A percentile compares a stretch with the other conserved stretches of the same genome.
Evolutionary conservation across 2,888 invertebrate species (phyloP).

Genomic region (Pyralis farinalis): DNA sequence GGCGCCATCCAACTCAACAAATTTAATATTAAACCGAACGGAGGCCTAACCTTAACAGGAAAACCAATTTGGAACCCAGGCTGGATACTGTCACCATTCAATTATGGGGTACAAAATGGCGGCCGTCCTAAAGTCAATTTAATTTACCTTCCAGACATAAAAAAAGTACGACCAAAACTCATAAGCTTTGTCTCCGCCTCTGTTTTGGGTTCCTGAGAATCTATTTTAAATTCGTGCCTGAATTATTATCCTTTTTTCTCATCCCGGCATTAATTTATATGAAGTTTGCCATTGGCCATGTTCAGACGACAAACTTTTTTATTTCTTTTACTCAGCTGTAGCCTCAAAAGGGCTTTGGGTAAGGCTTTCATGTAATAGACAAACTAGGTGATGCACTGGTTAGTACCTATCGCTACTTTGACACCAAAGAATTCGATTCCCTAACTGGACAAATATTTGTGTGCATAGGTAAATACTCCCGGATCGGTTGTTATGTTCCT

Average conservation of each 20-base stretch:
- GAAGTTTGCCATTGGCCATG: conserved; percentile 14
- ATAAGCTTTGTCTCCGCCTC: conserved; percentile 24
- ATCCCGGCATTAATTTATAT: conserved; percentile 15
- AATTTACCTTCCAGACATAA: conserved; percentile 20
- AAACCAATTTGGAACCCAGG: not conserved
- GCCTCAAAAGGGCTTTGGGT: not conserved
- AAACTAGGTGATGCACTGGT: too few species aligned
- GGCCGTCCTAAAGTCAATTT: conserved; percentile 16
- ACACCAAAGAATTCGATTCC: too few species aligned
- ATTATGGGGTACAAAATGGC: conserved; percentile 13
- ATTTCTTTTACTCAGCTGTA: conserved; percentile 3
- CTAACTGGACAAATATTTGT: too few species aligned
- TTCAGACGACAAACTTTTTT: conserved; percentile 14
- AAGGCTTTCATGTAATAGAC: too few species aligned
- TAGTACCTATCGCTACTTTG: too few species aligned
- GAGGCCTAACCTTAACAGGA: not conserved
- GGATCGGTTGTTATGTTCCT: too few species aligned
- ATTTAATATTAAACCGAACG: not conserved
- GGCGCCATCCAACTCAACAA: too few species aligned
- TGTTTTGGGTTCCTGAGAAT: conserved; percentile 15
- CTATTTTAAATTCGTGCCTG: conserved; percentile 17
- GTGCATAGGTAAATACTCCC: too few species aligned
- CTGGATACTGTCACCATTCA: conserved; percentile 20
- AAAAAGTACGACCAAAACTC: conserved; percentile 22
- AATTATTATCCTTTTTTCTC: conserved; percentile 19